A percentile compares a stretch with the other conserved stretches of the same genome.
phyloP scores from a whole-genome alignment of 2,113 vertebrate species.

The Hemicordylus capensis region DNA sequence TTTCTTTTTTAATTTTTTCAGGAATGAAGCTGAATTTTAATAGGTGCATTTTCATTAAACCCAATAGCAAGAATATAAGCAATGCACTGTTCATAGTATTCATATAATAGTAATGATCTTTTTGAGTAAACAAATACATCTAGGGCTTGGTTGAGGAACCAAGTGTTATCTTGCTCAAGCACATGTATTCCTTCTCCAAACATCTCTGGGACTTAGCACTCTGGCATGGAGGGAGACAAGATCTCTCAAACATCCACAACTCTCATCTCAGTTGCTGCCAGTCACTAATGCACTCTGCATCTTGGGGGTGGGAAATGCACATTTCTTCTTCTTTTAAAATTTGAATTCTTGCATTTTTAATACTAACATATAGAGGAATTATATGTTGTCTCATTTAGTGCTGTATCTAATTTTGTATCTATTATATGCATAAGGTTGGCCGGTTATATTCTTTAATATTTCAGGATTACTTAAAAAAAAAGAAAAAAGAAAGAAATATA shows the following conservation, averaged over 20 bases:
- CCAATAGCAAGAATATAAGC: slow-evolving; percentile 40
- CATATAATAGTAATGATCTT: slow-evolving; percentile 49
- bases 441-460: slow-evolving; percentile 55
- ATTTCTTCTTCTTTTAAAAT: slow-evolving; percentile 61
- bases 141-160: slow-evolving; percentile 40
- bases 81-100: slow-evolving; percentile 52
- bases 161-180: slow-evolving; percentile 32
- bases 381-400: slow-evolving; percentile 65
- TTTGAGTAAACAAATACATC: slow-evolving; percentile 58
- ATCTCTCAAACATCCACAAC: slow-evolving; percentile 58
- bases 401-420: slow-evolving; percentile 68
- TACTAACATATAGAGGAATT: slow-evolving; percentile 62
- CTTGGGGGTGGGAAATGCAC: slow-evolving; percentile 49
- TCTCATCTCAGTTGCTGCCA: slow-evolving; percentile 66
- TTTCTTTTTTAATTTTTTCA: no score
- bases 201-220: slow-evolving; percentile 42
- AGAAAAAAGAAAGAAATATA: no score
- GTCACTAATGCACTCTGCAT: slow-evolving; percentile 49
- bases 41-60: slow-evolving; percentile 32
- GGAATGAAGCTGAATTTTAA: slow-evolving; percentile 10
- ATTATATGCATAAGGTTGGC: slow-evolving; percentile 60
- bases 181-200: slow-evolving; percentile 44
- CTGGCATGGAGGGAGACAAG: slow-evolving; percentile 40
- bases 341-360: slow-evolving; percentile 67
- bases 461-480: slow-evolving; percentile 50